phyloP scores from a whole-genome alignment of 1,140 invertebrate genomes.

The Meloidogyne exigua region DNA sequence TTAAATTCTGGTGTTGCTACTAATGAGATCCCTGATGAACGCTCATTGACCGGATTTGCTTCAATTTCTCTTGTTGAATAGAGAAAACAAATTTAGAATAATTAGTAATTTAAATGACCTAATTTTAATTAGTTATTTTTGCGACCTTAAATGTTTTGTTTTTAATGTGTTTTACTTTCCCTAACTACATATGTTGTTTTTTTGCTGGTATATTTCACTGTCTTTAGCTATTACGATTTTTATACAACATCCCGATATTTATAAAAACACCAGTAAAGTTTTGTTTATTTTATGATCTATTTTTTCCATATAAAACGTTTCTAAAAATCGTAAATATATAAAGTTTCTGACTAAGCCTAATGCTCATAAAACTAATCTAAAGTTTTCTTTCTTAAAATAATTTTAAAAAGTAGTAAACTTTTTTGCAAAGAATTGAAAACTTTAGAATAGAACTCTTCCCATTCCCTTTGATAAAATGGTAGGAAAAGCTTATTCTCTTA shows the following conservation, averaged over 20 bases:
- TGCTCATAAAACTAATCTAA: background rate
- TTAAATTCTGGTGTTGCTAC: slow-evolving; percentile 75
- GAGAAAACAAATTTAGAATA: background rate
- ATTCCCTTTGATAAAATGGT: background rate
- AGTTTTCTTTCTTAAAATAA: too few species aligned
- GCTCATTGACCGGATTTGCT: slow-evolving; percentile 89
- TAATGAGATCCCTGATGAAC: slow-evolving; percentile 85
- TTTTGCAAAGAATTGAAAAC: too few species aligned
- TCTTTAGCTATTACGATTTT: too few species aligned
- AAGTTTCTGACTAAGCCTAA: background rate
- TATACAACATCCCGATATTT: too few species aligned
- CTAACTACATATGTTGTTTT: background rate
- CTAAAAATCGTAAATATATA: background rate
- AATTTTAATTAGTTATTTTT: background rate
- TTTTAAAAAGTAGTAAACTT: too few species aligned
- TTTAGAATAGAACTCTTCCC: too few species aligned
- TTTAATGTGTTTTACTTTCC: background rate
- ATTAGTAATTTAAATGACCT: background rate
- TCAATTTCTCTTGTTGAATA: slow-evolving; percentile 75
- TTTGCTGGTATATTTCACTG: too few species aligned
- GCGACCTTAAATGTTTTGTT: background rate
- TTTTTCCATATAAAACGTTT: background rate
- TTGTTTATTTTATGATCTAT: too few species aligned
- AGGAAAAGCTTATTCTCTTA: background rate
- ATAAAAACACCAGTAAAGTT: background rate